These are phyloP conservation scores for Lophura nycthemera DNA, from an alignment of 2,113 vertebrate genomes.

Conservation along the genomic window DNA sequence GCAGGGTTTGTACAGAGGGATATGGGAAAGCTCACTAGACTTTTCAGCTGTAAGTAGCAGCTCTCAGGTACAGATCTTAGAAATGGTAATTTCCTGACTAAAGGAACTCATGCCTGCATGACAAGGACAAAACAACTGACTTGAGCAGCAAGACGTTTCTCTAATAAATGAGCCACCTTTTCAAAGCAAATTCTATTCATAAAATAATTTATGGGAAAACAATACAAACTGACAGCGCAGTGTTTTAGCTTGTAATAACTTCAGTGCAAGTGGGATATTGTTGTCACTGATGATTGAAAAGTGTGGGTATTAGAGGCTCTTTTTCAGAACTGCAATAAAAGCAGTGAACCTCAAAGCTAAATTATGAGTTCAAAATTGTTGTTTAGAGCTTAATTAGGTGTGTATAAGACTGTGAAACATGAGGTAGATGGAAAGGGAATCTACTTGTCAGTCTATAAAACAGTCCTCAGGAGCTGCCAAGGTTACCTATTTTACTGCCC, in stretches of 20 bases:
- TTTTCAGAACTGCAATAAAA: slow-evolving; percentile 14
- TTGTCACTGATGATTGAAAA: not conserved
- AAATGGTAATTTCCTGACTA: not conserved
- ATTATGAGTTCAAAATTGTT: not conserved
- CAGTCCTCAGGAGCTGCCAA: not conserved
- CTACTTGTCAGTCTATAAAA: not conserved
- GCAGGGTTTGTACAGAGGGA: not conserved
- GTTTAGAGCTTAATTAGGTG: not conserved
- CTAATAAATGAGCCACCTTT: not conserved
- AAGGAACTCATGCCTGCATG: not conserved
- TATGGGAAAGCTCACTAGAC: not conserved
- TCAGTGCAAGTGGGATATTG: not conserved
- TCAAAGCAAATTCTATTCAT: not conserved
- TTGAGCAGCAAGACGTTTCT: not conserved
- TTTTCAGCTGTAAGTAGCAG: not conserved
- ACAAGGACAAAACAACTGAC: not conserved
- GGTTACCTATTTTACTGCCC: not conserved
- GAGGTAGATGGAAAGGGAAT: not conserved
- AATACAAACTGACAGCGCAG: not conserved
- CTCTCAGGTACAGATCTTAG: not conserved
- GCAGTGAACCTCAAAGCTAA: not conserved
- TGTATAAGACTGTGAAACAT: not conserved
- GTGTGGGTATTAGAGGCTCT: not conserved
- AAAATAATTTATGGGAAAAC: not conserved
- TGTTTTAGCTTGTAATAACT: not conserved